Conservation (phyloP, 2,113 vertebrate genomes). For the Gavia stellata region DNA sequence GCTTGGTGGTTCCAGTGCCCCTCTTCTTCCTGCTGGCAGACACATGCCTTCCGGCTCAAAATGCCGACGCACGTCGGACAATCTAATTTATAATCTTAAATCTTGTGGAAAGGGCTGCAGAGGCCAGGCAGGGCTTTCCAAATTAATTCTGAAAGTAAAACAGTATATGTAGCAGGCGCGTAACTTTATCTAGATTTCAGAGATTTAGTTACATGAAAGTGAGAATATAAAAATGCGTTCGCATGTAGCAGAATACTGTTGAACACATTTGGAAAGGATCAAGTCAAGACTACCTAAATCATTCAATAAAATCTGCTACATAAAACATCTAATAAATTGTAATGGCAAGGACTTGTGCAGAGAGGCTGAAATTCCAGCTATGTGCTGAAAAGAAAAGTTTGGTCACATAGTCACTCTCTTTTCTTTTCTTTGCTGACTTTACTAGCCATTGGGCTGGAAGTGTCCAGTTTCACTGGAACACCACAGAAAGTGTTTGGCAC, state of each 20-base stretch:
- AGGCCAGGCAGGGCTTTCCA: not conserved
- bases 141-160: not conserved
- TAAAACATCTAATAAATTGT: constrained; percentile 42
- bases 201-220: constrained; percentile 11
- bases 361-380: constrained; percentile 39
- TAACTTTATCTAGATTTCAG: constrained; percentile 2
- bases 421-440: constrained; percentile 54
- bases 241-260: not conserved
- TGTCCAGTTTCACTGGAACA: constrained; percentile 53
- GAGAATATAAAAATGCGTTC: not conserved
- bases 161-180: not conserved
- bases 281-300: constrained; percentile 44
- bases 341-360: not conserved
- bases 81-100: constrained; percentile 36
- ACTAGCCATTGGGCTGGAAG: constrained; percentile 47
- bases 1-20: constrained; percentile 52
- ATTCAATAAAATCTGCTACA: constrained; percentile 42
- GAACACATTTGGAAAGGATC: constrained; percentile 46
- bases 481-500: constrained; percentile 32
- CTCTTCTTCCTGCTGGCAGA: constrained; percentile 62
- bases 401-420: constrained; percentile 17
- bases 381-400: constrained; percentile 22
- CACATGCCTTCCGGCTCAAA: constrained; percentile 56
- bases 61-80: not conserved
- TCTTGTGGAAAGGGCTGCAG: not conserved